phyloP scores from a whole-genome alignment of 2,797 vertebrate genomes.

The Hoplostethus atlanticus region DNA sequence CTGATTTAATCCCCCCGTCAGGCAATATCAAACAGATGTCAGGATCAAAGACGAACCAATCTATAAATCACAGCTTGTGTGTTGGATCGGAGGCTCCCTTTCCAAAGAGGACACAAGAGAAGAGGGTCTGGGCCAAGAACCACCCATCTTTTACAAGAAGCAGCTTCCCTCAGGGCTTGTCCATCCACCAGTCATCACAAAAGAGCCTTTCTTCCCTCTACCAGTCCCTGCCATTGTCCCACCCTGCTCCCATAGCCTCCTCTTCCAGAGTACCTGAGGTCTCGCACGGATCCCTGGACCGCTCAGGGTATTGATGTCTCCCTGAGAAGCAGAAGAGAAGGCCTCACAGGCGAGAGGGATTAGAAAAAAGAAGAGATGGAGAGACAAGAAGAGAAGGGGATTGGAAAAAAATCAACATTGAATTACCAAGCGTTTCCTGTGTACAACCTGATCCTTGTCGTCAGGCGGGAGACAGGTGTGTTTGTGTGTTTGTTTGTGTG shows the following conservation, averaged over 20 bases:
- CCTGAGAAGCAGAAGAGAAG: slow-evolving; percentile 62
- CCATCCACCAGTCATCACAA: slow-evolving; percentile 79
- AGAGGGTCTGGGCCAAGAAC: slow-evolving; percentile 75
- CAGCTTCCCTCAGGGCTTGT: slow-evolving; percentile 78
- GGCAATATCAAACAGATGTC: slow-evolving; percentile 84
- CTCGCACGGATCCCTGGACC: slow-evolving; percentile 70
- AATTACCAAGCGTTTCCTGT: slow-evolving; percentile 79
- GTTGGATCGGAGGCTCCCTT: slow-evolving; percentile 72
- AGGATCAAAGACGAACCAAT: slow-evolving; percentile 83
- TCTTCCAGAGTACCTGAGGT: slow-evolving; percentile 73
- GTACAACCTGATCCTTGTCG: slow-evolving; percentile 77
- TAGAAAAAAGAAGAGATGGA: slow-evolving; percentile 62
- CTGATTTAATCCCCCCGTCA: slow-evolving; percentile 78
- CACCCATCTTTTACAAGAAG: slow-evolving; percentile 82
- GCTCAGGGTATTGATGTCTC: slow-evolving; percentile 77
- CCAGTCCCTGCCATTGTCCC: slow-evolving; percentile 79
- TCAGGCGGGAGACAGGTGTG: slow-evolving; percentile 63
- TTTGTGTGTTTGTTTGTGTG: slow-evolving; percentile 73
- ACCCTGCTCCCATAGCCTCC: slow-evolving; percentile 75
- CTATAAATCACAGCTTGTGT: slow-evolving; percentile 83
- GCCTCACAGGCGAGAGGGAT: slow-evolving; percentile 55
- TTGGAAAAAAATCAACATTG: slow-evolving; percentile 70
- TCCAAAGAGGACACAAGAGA: slow-evolving; percentile 79
- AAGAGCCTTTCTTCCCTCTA: slow-evolving; percentile 82
- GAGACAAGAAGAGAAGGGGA: slow-evolving; percentile 58